A percentile compares a stretch with the other conserved stretches of the same genome.
Evolutionary conservation across 2,888 invertebrate genomes (phyloP).

Genomic region (Aporophyla nigra): DNA sequence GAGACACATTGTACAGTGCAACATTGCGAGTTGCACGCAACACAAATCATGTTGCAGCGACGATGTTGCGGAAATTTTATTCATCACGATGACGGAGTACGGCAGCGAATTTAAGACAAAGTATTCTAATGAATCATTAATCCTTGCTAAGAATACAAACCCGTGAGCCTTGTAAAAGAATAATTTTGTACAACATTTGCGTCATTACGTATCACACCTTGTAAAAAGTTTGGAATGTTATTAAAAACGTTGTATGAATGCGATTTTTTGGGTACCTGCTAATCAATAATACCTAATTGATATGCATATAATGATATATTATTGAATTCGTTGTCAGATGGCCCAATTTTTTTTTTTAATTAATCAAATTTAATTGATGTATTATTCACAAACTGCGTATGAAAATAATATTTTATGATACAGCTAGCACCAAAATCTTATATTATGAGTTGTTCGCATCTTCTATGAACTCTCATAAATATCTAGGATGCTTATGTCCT

Average conservation of each 20-base stretch:
- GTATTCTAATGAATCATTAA: neutral
- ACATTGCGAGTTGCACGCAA: neutral
- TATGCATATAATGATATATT: constrained; percentile 1
- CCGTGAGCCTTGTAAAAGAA: neutral
- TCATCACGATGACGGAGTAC: neutral
- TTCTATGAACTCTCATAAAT: neutral
- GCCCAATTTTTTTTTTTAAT: neutral
- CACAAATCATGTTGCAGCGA: neutral
- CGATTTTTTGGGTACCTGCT: neutral
- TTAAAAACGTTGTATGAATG: constrained; percentile 1
- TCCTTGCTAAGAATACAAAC: neutral
- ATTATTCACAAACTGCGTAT: constrained; percentile 2
- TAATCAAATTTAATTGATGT: neutral
- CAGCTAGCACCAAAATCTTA: neutral
- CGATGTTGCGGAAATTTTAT: neutral
- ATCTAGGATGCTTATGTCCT: neutral
- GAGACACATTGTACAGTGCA: neutral
- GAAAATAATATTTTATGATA: neutral
- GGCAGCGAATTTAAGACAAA: neutral
- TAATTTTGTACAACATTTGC: neutral
- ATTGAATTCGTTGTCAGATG: neutral
- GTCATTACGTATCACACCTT: constrained; percentile 6
- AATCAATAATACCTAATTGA: neutral
- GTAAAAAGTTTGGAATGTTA: constrained; percentile 2
- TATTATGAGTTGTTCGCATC: too few relatives aligned